phyloP scores from a whole-genome alignment of 1,140 invertebrate species.

The Aphelinus atriplicis region DNA sequence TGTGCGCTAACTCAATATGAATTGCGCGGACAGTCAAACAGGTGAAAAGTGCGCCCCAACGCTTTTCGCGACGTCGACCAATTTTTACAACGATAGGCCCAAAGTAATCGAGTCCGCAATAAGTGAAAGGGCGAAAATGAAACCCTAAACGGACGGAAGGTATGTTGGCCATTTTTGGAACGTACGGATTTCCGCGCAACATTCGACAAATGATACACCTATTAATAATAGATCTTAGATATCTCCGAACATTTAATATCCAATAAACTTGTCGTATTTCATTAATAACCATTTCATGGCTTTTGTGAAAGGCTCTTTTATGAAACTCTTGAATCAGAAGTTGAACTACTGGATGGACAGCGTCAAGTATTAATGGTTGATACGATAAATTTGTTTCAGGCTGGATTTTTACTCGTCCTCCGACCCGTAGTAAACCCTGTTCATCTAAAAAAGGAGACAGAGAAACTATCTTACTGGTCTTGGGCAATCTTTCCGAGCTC shows the following conservation, averaged over 20 bases:
- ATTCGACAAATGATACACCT: not conserved
- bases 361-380: too few relatives aligned
- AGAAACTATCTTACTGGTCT: not conserved
- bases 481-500: not conserved
- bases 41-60: not conserved
- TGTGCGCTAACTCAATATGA: too few relatives aligned
- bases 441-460: not conserved
- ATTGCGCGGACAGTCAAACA: too few relatives aligned
- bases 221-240: not conserved
- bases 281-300: not conserved
- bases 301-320: not conserved
- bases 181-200: not conserved
- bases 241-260: not conserved
- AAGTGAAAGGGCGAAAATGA: not conserved
- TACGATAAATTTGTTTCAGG: not conserved
- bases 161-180: not conserved
- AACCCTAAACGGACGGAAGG: not conserved
- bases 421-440: not conserved
- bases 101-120: conserved; percentile 10
- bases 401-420: too few relatives aligned
- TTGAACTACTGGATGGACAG: too few relatives aligned
- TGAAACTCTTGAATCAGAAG: not conserved
- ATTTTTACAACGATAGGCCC: not conserved
- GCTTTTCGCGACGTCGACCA: not conserved
- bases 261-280: not conserved